Evolutionary conservation across 2,797 vertebrate species (phyloP).

Genomic region (Scolopax bukidnonensis): DNA sequence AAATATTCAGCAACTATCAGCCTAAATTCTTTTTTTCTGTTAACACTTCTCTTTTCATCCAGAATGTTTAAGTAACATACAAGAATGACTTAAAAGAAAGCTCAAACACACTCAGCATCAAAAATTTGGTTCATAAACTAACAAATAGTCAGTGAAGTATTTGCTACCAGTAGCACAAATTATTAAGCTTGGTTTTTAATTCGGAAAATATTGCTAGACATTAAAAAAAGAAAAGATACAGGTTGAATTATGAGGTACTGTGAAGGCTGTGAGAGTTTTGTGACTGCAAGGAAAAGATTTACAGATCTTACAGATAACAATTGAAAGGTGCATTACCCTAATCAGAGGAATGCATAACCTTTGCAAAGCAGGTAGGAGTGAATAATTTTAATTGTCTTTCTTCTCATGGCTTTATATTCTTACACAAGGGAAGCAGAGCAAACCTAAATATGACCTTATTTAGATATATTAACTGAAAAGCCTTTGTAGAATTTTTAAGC

Average conservation of each 20-base stretch:
- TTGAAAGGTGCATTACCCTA: slow-evolving; percentile 45
- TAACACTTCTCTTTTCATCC: slow-evolving; percentile 46
- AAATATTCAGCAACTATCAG: slow-evolving; percentile 62
- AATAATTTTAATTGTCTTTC: slow-evolving; percentile 56
- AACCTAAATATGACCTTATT: slow-evolving; percentile 91
- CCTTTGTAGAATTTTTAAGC: slow-evolving; percentile 89
- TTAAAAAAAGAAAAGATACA: not conserved
- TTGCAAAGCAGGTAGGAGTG: slow-evolving; percentile 54
- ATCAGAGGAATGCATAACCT: slow-evolving; percentile 59
- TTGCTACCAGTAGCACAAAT: not conserved
- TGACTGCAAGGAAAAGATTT: slow-evolving; percentile 48
- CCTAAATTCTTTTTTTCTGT: slow-evolving; percentile 70
- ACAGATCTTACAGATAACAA: slow-evolving; percentile 50
- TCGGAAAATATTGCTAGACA: not conserved
- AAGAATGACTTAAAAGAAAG: slow-evolving; percentile 70
- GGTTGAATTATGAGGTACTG: slow-evolving; percentile 24
- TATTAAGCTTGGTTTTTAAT: slow-evolving; percentile 8
- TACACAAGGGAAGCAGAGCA: slow-evolving; percentile 60
- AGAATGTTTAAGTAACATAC: slow-evolving; percentile 58
- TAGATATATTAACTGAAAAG: slow-evolving; percentile 89
- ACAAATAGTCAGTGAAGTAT: slow-evolving; percentile 44
- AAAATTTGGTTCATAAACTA: slow-evolving; percentile 54
- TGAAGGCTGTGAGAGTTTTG: slow-evolving; percentile 19
- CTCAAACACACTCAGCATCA: slow-evolving; percentile 48
- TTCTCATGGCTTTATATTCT: slow-evolving; percentile 49